phyloP scores from a whole-genome alignment of 1,140 invertebrate genomes.

The Ips typographus region DNA sequence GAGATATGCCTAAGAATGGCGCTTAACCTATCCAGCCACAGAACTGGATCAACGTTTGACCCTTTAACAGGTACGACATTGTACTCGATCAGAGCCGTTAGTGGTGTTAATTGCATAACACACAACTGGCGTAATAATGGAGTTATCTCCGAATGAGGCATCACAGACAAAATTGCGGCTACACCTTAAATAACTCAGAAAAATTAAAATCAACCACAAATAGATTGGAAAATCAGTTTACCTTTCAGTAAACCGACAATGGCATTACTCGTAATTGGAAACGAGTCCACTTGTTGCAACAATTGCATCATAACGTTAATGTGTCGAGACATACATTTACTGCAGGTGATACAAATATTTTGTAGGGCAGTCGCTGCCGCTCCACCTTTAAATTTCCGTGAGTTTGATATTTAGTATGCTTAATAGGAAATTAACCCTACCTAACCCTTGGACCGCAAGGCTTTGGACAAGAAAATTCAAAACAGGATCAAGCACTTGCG shows the following conservation, averaged over 20 bases:
- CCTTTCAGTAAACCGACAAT: conserved; percentile 71
- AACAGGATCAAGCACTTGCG: conserved; percentile 75
- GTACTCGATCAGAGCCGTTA: conserved; percentile 62
- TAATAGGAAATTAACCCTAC: conserved; percentile 10
- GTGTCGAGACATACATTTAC: conserved; percentile 77
- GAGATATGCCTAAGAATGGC: conserved; percentile 80
- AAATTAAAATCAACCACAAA: not conserved
- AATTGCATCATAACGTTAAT: conserved; percentile 81
- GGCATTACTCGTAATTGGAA: conserved; percentile 78
- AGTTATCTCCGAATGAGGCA: conserved; percentile 65
- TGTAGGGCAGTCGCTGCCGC: conserved; percentile 76
- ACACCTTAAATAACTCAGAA: conserved; percentile 37
- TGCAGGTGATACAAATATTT: conserved; percentile 76
- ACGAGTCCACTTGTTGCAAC: conserved; percentile 74
- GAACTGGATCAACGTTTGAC: conserved; percentile 75
- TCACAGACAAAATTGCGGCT: conserved; percentile 51
- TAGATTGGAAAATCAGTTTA: not conserved
- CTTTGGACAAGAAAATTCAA: conserved; percentile 77
- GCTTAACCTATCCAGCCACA: conserved; percentile 91
- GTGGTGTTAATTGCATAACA: conserved; percentile 70
- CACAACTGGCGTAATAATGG: conserved; percentile 78
- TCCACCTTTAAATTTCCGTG: conserved; percentile 53
- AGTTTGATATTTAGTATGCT: not conserved
- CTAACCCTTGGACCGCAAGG: conserved; percentile 70
- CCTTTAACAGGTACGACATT: conserved; percentile 51